Evolutionary conservation across 2,113 vertebrate species (phyloP), one percentile per base, ranked within the genome.

Genomic region (Etheostoma spectabile): DNA sequence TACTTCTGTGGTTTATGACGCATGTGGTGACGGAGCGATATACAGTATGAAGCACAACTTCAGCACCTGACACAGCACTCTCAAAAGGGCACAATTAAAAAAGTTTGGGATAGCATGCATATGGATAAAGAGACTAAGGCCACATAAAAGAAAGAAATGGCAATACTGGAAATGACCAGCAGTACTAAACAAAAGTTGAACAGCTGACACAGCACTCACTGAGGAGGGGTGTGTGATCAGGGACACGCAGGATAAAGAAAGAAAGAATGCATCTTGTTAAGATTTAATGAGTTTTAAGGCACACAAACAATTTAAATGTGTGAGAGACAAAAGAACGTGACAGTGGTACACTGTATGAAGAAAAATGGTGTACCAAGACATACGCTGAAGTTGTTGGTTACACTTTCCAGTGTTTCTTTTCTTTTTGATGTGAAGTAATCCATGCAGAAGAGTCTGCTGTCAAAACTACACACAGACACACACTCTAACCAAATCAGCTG

Each of bases 31-130:
- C 30, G 0, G 56, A 67, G 75, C 46, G 52, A 85, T 83, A 42
- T 70, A 79, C 48, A 75, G 84, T 53, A 53, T 87, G 79, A 59
- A 53, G 46, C 64, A 19, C 45, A 22, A 64, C 55, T 66, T 49
- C 11, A 83, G 68, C 67, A 80, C 82, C 80, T 83, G 84, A 85
- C 87, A 71, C 67, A 85, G 83, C 81, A 84, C 63, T 85, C 79
- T 89, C 74, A 83, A 88, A 88, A 88, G 90, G 87, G 74, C 73
- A 82, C 73, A 77, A 76, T 90, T 86, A 87, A 73, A 79, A 79
- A 83, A 79, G 66, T 86, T 83, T 65, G 68, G 65, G 68, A 35
- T 24, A 18, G 48, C 21, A 12, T 8, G 24, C 61, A n/a, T 38
- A 86, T 18, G 19, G 64, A 60, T 55, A 60, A 64, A 65, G 53